Conservation (phyloP, 2,888 invertebrate species). For the Cantharis lateralis region DNA sequence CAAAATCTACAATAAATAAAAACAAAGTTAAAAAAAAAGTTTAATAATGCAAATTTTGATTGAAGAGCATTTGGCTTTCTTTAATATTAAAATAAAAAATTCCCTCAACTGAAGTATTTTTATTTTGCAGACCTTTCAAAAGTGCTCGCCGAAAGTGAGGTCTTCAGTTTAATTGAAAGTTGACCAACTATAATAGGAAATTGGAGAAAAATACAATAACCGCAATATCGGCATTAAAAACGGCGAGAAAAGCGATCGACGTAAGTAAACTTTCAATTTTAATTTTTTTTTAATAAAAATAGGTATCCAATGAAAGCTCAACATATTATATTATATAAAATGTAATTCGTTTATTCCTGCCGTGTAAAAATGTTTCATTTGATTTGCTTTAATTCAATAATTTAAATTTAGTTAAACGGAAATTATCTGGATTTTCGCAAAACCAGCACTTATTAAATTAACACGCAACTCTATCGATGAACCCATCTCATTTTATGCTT, state of each 20-base stretch:
- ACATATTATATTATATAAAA: too few species aligned
- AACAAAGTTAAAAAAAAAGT: too few species aligned
- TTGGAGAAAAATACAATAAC: background rate
- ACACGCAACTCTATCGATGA: background rate
- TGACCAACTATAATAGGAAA: background rate
- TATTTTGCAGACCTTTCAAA: background rate
- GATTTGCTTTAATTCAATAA: conserved; percentile 4
- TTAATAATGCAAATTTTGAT: too few species aligned
- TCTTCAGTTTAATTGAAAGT: background rate
- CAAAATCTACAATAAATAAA: conserved; percentile 1
- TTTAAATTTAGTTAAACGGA: conserved; percentile 7
- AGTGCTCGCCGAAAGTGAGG: background rate
- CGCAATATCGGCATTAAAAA: background rate
- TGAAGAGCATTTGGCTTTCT: too few species aligned
- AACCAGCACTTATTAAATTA: background rate
- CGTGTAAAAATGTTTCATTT: too few species aligned
- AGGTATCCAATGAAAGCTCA: background rate
- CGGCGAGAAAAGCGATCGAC: background rate
- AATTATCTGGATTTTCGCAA: conserved; percentile 6
- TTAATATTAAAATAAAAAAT: background rate
- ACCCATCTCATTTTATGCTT: background rate
- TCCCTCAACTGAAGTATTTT: background rate
- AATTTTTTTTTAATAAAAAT: background rate
- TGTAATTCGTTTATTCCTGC: too few species aligned
- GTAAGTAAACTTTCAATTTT: background rate